Percentiles rank a stretch among this genome's conserved stretches.
Evolutionary conservation across 2,797 vertebrate genomes (phyloP).

Genomic region (Clarias pachynema): DNA sequence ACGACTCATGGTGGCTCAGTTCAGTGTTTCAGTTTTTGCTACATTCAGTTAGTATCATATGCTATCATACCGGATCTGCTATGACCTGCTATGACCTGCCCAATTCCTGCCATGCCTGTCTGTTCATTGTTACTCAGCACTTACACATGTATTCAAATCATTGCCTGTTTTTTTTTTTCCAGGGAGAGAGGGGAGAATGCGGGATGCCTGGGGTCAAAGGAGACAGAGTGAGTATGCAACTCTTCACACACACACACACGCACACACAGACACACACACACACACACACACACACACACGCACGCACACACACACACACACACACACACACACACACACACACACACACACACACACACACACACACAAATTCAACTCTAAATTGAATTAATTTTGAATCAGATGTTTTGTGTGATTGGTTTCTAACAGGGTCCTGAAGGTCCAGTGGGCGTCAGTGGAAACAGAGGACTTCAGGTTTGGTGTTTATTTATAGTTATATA

Average conservation of each 20-base stretch:
- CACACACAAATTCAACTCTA: not conserved
- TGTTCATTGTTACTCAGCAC: not conserved
- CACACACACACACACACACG: not conserved
- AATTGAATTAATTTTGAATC: not conserved
- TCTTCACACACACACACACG: not conserved
- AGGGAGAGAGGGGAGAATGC: conserved; percentile 90
- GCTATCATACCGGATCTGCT: too few species aligned
- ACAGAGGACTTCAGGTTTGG: conserved; percentile 82
- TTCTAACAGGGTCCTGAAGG: conserved; percentile 83
- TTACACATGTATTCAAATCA: not conserved
- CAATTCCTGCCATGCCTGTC: not conserved
- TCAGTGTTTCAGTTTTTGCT: not conserved
- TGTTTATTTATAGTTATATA: not conserved
- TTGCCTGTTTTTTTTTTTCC: not conserved
- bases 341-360: not conserved
- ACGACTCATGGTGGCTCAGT: conserved; percentile 27
- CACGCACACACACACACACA: not conserved
- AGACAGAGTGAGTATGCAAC: conserved; percentile 73
- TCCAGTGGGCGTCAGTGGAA: conserved; percentile 77
- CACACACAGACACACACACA: not conserved
- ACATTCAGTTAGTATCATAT: not conserved
- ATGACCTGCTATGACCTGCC: not conserved
- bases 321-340: not conserved
- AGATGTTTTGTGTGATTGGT: not conserved
- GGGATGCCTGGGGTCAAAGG: conserved; percentile 88